Percentiles rank a stretch among this genome's conserved stretches.
Conservation (phyloP, 2,113 vertebrate species). For the Actinemys pallida region DNA sequence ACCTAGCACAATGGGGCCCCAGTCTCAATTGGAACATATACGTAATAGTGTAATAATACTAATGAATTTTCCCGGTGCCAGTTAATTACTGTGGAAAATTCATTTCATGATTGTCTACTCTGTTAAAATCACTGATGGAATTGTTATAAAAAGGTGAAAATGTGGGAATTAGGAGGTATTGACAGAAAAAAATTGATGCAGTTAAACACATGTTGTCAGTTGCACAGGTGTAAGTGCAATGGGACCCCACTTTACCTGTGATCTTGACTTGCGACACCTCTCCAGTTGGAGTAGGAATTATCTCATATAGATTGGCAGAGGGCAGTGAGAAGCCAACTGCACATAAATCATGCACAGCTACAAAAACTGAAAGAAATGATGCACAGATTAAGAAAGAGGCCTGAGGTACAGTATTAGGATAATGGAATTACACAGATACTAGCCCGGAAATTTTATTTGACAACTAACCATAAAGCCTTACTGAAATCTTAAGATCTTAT, state of each 20-base stretch:
- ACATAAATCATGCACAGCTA: constrained; percentile 18
- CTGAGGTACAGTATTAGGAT: constrained; percentile 2
- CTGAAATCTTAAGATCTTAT: background rate
- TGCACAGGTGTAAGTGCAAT: background rate
- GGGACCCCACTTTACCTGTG: background rate
- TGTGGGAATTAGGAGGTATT: background rate
- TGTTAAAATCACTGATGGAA: background rate
- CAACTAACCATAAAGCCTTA: background rate
- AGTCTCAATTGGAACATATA: background rate
- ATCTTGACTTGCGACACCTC: constrained; percentile 30
- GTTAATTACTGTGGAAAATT: background rate
- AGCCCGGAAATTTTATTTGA: background rate
- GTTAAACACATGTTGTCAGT: background rate
- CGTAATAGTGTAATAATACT: background rate
- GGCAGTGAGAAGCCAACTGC: constrained; percentile 49
- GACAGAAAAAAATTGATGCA: background rate
- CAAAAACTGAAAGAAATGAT: constrained; percentile 51
- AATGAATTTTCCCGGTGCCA: background rate
- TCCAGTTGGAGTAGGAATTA: constrained; percentile 43
- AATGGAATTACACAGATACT: background rate
- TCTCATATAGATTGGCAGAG: constrained; percentile 49
- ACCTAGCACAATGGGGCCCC: background rate
- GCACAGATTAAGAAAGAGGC: constrained; percentile 37
- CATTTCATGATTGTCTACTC: background rate
- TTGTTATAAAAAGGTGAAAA: background rate